Evolutionary conservation across 2,797 vertebrate species (phyloP).

Genomic region (Alca torda): DNA sequence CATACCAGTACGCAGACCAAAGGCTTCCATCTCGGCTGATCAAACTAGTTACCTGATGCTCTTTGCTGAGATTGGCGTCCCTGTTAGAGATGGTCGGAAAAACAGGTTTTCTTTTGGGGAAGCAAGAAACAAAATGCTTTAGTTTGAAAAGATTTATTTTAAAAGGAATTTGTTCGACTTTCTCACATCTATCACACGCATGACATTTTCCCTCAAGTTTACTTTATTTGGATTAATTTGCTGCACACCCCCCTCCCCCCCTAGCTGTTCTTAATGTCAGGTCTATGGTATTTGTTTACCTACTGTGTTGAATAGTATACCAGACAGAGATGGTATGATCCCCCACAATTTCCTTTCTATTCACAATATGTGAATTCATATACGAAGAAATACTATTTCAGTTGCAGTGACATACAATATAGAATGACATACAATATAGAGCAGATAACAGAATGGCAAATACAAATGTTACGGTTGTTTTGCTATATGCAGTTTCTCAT

Average conservation of each 20-base stretch:
- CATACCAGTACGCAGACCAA: neutral
- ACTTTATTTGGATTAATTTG: neutral
- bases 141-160: neutral
- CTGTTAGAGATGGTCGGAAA: neutral
- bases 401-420: neutral
- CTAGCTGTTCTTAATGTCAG: neutral
- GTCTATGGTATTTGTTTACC: neutral
- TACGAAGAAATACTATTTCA: neutral
- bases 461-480: neutral
- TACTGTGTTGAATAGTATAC: neutral
- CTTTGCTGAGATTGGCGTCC: neutral
- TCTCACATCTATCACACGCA: neutral
- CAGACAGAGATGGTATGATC: neutral
- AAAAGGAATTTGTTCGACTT: neutral
- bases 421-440: neutral
- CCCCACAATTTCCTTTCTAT: neutral
- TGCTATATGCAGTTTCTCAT: neutral
- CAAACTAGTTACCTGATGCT: neutral
- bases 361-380: neutral
- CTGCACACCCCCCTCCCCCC: rapidly evolving
- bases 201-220: neutral
- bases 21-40: neutral
- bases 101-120: neutral
- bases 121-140: neutral
- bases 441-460: neutral